phyloP scores from a whole-genome alignment of 2,888 invertebrate genomes.

The Caenorhabditis drosophilae region DNA sequence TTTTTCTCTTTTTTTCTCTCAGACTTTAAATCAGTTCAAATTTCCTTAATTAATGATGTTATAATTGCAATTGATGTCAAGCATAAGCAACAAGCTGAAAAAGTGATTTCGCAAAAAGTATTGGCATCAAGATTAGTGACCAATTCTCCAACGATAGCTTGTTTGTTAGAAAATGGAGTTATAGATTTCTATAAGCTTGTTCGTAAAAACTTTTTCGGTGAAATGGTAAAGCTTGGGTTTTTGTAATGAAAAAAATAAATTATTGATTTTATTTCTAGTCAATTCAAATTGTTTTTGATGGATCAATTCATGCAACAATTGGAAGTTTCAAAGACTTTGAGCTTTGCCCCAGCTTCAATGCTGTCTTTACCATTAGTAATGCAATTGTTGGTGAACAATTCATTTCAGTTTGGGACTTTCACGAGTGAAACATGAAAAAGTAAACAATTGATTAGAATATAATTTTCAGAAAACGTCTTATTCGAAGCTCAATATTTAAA shows the following conservation, averaged over 20 bases:
- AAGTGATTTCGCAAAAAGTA: too few species aligned
- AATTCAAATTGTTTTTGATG: conserved; percentile 5
- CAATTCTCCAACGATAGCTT: conserved; percentile 4
- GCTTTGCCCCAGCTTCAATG: conserved; percentile 13
- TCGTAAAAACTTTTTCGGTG: background rate
- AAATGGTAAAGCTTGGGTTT: conserved; percentile 6
- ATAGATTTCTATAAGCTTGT: conserved; percentile 22
- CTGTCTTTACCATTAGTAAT: conserved; percentile 14
- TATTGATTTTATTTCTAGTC: too few species aligned
- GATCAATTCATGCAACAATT: conserved; percentile 14
- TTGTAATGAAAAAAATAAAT: too few species aligned
- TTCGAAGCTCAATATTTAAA: background rate
- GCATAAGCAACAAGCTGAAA: too few species aligned
- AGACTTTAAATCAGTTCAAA: too few species aligned
- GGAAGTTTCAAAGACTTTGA: conserved; percentile 7
- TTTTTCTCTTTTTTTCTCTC: too few species aligned
- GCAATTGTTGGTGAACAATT: background rate
- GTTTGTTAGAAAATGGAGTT: conserved; percentile 15
- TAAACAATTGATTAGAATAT: background rate
- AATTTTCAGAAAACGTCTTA: conserved; percentile 6
- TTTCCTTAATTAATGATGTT: too few species aligned
- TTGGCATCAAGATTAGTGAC: background rate
- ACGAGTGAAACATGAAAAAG: background rate
- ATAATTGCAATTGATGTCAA: too few species aligned
- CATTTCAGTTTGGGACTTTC: conserved; percentile 26